Evolutionary conservation across 1,140 invertebrate species (phyloP).

Genomic region (Apis florea): DNA sequence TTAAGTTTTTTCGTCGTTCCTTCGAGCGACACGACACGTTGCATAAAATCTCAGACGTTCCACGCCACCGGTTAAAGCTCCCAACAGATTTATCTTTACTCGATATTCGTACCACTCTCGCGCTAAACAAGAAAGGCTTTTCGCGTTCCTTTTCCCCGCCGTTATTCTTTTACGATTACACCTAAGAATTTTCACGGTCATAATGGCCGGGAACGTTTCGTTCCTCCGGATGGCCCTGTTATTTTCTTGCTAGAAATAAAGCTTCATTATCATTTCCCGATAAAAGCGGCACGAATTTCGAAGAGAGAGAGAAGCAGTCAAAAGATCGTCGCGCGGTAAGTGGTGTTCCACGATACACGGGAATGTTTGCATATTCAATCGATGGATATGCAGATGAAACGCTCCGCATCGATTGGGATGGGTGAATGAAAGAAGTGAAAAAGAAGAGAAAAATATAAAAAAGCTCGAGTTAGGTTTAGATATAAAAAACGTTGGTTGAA

Average conservation of each 20-base stretch:
- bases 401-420: not conserved
- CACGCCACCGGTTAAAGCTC: not conserved
- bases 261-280: conserved; percentile 8
- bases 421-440: not conserved
- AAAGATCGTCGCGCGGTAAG: not conserved
- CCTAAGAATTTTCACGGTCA: not conserved
- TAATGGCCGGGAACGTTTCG: not conserved
- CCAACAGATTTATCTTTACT: not conserved
- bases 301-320: not conserved
- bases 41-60: not conserved
- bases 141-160: no score
- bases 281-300: not conserved
- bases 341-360: conserved; percentile 9
- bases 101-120: conserved; percentile 22
- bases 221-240: not conserved
- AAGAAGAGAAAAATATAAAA: not conserved
- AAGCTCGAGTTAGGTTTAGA: not conserved
- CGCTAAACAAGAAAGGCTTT: not conserved
- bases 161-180: conserved; percentile 19
- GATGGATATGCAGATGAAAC: conserved; percentile 35
- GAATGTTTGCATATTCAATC: conserved; percentile 41
- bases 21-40: not conserved
- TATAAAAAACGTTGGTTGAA: no score
- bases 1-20: not conserved
- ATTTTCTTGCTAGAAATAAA: not conserved